Percentiles rank a stretch among this genome's conserved stretches.
These are phyloP conservation scores for Tiliacea citrago DNA, from an alignment of 2,888 invertebrate genomes.

Conservation along the genomic window DNA sequence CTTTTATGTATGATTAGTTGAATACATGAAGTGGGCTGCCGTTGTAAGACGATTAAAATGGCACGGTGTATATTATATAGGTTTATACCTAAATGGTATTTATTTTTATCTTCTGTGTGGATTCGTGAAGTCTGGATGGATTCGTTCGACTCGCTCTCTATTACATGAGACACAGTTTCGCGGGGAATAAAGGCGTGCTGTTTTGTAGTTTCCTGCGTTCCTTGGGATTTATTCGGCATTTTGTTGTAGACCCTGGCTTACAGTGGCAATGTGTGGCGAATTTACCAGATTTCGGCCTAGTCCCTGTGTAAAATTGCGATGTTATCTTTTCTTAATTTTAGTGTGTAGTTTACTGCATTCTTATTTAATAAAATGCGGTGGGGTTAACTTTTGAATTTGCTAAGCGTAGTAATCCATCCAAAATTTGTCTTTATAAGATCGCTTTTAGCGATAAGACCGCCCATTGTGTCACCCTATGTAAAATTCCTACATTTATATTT, in stretches of 20 bases:
- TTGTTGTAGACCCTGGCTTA: constrained; percentile 19
- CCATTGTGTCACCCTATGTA: no score
- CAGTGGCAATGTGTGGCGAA: neutral
- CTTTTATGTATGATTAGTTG: no score
- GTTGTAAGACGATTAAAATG: no score
- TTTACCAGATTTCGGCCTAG: neutral
- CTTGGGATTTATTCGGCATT: constrained; percentile 20
- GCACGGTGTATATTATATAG: no score
- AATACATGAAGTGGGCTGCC: no score
- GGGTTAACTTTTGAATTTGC: neutral
- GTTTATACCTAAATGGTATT: no score
- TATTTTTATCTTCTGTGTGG: no score
- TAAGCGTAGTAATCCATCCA: no score
- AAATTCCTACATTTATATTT: no score
- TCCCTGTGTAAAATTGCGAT: neutral
- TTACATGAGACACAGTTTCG: neutral
- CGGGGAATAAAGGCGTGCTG: neutral
- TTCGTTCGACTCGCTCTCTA: neutral
- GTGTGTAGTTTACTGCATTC: neutral
- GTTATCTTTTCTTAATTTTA: neutral
- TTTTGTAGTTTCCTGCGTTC: neutral
- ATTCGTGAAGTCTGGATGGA: no score
- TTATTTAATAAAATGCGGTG: neutral
- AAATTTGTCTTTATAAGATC: no score
- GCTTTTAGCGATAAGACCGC: no score